Evolutionary conservation across 1,140 invertebrate species (phyloP).

Genomic region (Tetragonula clypearis): DNA sequence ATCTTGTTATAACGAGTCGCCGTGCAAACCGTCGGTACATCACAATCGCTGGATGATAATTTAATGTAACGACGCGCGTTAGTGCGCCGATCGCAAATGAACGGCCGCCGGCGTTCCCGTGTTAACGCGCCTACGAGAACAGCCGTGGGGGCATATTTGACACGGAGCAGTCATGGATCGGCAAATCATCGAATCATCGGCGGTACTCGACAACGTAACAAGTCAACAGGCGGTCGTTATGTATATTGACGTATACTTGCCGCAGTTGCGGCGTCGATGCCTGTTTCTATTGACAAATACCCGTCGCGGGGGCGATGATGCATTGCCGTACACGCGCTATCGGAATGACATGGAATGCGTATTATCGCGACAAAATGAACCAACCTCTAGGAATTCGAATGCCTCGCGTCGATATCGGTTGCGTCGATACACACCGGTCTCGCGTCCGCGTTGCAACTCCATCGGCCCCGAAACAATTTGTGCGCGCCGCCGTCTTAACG

Average conservation of each 20-base stretch:
- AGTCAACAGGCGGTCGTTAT: conserved; percentile 79
- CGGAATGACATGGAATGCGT: conserved; percentile 65
- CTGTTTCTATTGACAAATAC: conserved; percentile 80
- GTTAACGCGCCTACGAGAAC: conserved; percentile 68
- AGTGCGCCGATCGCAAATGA: conserved; percentile 70
- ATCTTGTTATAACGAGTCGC: conserved; percentile 68
- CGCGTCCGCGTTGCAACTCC: conserved; percentile 8
- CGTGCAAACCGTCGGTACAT: conserved; percentile 66
- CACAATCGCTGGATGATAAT: conserved; percentile 68
- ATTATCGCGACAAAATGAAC: conserved; percentile 68
- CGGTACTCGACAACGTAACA: conserved; percentile 80
- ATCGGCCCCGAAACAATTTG: conserved; percentile 9
- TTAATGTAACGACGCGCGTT: conserved; percentile 71
- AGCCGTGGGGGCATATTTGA: conserved; percentile 74
- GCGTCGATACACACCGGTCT: background rate
- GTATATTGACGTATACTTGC: conserved; percentile 76
- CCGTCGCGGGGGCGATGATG: conserved; percentile 70
- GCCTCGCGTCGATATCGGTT: conserved; percentile 39
- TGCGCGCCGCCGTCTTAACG: background rate
- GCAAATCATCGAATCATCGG: conserved; percentile 79
- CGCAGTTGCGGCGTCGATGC: conserved; percentile 71
- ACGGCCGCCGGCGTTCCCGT: conserved; percentile 64
- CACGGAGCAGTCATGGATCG: conserved; percentile 77
- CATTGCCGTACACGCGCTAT: conserved; percentile 68
- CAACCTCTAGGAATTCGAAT: conserved; percentile 57